phyloP scores from a whole-genome alignment of 2,888 invertebrate species.

The Epirrita christyi region DNA sequence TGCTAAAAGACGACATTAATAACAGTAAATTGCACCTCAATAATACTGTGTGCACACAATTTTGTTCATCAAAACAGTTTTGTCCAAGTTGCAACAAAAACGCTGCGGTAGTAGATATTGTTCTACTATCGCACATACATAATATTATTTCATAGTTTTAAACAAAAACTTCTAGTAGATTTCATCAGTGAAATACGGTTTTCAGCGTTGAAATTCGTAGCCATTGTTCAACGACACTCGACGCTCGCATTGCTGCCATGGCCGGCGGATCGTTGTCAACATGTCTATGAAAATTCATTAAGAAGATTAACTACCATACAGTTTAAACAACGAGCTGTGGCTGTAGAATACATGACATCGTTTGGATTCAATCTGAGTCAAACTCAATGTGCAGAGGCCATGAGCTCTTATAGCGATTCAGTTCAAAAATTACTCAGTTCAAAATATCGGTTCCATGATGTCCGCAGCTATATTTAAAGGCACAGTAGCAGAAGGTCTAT shows the following conservation, averaged over 20 bases:
- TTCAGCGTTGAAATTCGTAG: constrained; percentile 43
- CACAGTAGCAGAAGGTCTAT: too few relatives aligned
- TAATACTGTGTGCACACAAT: too few relatives aligned
- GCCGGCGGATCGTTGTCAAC: constrained; percentile 44
- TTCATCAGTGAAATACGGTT: constrained; percentile 37
- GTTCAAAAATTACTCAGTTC: too few relatives aligned
- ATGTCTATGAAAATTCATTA: constrained; percentile 68
- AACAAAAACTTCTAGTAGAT: constrained; percentile 13
- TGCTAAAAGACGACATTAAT: too few relatives aligned
- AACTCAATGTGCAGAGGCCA: neutral
- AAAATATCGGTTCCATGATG: too few relatives aligned
- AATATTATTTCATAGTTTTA: neutral
- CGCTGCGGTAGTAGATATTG: too few relatives aligned
- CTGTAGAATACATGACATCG: constrained; percentile 9
- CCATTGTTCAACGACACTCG: constrained; percentile 53
- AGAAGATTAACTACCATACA: constrained; percentile 59
- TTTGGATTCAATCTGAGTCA: neutral
- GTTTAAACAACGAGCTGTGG: constrained; percentile 8
- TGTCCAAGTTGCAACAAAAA: too few relatives aligned
- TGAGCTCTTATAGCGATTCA: too few relatives aligned
- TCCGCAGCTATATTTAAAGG: too few relatives aligned
- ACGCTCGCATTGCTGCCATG: constrained; percentile 38
- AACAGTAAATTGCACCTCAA: too few relatives aligned
- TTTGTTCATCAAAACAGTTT: too few relatives aligned
- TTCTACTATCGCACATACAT: too few relatives aligned